phyloP scores from a whole-genome alignment of 2,113 vertebrate genomes.

The Xyrauchen texanus region DNA sequence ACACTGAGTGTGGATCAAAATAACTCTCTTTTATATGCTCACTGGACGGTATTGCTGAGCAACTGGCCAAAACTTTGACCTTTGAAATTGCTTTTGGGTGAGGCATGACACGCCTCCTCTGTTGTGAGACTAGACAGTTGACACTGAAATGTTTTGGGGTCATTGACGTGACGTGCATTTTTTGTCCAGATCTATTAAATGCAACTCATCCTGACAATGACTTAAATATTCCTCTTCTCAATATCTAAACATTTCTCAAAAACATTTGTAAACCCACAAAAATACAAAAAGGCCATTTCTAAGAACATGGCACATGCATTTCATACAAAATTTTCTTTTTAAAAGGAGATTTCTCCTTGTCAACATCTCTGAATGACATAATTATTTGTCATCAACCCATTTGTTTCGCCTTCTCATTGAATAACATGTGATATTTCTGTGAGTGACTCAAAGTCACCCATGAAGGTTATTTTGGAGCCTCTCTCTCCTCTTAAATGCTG shows the following conservation, averaged over 20 bases:
- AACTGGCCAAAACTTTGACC: slow-evolving; percentile 43
- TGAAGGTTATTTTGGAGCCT: neutral
- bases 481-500: neutral
- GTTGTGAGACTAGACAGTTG: neutral
- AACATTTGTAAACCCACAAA: too few relatives aligned
- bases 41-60: slow-evolving; percentile 37
- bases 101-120: slow-evolving; percentile 4
- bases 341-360: too few relatives aligned
- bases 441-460: slow-evolving; percentile 16
- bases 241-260: too few relatives aligned
- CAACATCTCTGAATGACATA: too few relatives aligned
- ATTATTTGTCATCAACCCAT: too few relatives aligned
- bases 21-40: slow-evolving; percentile 13
- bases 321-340: too few relatives aligned
- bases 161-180: neutral
- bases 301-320: too few relatives aligned
- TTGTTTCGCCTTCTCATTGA: neutral
- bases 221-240: too few relatives aligned
- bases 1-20: slow-evolving; percentile 41
- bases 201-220: too few relatives aligned
- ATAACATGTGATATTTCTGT: neutral
- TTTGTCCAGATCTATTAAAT: neutral
- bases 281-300: too few relatives aligned
- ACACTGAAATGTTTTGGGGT: neutral
- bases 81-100: slow-evolving; percentile 29